phyloP scores from a whole-genome alignment of 2,888 invertebrate species.

The Drosophila histrio region DNA sequence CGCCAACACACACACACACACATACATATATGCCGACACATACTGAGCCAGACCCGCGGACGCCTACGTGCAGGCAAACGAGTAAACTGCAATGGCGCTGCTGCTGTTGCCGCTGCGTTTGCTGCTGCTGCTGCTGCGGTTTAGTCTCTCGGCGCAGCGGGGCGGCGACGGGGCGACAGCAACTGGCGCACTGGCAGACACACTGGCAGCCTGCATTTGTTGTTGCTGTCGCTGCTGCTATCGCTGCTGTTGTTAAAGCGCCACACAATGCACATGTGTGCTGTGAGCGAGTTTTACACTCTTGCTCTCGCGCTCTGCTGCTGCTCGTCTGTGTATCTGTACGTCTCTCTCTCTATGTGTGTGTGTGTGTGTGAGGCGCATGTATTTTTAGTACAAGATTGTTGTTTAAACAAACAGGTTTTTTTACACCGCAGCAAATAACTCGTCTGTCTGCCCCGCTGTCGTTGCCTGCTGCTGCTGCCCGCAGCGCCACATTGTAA shows the following conservation, averaged over 20 bases:
- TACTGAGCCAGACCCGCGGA: slow-evolving; percentile 35
- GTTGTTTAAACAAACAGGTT: slow-evolving; percentile 80
- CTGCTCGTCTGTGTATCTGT: slow-evolving; percentile 5
- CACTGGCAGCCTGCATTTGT: slow-evolving; percentile 68
- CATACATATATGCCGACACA: slow-evolving; percentile 5
- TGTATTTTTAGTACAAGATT: slow-evolving; percentile 80
- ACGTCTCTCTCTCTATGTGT: too few species aligned
- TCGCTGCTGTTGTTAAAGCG: slow-evolving; percentile 52
- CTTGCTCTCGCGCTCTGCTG: slow-evolving; percentile 7
- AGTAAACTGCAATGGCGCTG: slow-evolving; percentile 63
- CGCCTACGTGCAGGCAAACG: slow-evolving; percentile 46
- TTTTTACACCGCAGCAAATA: slow-evolving; percentile 79
- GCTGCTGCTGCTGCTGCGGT: slow-evolving; percentile 21
- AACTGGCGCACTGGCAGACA: slow-evolving; percentile 77
- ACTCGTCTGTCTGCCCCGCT: slow-evolving; percentile 70
- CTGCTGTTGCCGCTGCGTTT: slow-evolving; percentile 31
- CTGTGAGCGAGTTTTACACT: slow-evolving; percentile 28
- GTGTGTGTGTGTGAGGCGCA: slow-evolving; percentile 54
- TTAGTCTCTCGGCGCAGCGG: slow-evolving; percentile 30
- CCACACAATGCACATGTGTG: slow-evolving; percentile 56
- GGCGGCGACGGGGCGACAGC: slow-evolving; percentile 31
- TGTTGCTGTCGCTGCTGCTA: slow-evolving; percentile 1
- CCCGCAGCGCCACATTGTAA: slow-evolving; percentile 61
- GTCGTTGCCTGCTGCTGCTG: slow-evolving; percentile 30
- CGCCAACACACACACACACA: slow-evolving; percentile 52